phyloP scores from a whole-genome alignment of 2,888 invertebrate species.

The Fragum sueziense region DNA sequence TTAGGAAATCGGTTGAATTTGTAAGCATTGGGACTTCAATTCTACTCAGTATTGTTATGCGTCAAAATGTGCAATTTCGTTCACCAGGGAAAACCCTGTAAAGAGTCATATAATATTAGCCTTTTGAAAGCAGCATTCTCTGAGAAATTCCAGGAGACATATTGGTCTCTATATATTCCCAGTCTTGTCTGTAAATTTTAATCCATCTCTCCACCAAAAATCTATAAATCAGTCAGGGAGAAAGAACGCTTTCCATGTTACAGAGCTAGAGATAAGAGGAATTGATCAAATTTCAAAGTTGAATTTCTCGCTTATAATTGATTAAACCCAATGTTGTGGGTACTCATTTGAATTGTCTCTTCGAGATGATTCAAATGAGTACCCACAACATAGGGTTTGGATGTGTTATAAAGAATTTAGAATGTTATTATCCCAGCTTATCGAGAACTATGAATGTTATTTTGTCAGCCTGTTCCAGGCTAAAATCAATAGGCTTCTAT shows the following conservation, averaged over 20 bases:
- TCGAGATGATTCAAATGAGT: neutral
- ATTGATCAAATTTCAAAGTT: too few relatives aligned
- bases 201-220: conserved; percentile 6
- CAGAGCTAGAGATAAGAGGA: too few relatives aligned
- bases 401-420: neutral
- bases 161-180: neutral
- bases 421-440: neutral
- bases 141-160: neutral
- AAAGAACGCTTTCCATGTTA: conserved; percentile 9
- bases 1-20: too few relatives aligned
- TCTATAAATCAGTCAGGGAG: conserved; percentile 13
- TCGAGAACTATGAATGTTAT: neutral
- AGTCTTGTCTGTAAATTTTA: conserved; percentile 19
- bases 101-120: too few relatives aligned
- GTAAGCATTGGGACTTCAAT: too few relatives aligned
- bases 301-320: too few relatives aligned
- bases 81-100: too few relatives aligned
- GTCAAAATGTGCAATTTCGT: too few relatives aligned
- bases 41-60: too few relatives aligned
- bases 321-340: neutral
- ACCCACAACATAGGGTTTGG: neutral
- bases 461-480: conserved; percentile 15
- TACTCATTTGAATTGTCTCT: neutral
- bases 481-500: conserved; percentile 20
- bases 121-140: neutral